phyloP scores from a whole-genome alignment of 2,888 invertebrate genomes.

The Cephus pulcher region DNA sequence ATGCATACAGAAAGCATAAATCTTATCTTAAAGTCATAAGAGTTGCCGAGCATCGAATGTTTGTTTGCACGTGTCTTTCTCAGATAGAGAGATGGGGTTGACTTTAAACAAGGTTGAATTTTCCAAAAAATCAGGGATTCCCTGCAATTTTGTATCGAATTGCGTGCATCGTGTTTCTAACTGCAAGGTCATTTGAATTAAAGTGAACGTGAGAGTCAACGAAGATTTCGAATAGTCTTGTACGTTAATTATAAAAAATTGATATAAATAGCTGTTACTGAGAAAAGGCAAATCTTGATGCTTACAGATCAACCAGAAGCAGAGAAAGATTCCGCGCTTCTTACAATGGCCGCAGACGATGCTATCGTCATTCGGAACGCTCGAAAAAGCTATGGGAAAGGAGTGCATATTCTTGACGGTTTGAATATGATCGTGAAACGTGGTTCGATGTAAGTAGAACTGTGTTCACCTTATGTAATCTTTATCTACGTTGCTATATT shows the following conservation, averaged over 20 bases:
- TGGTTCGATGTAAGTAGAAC: constrained; percentile 80
- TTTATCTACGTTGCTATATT: constrained; percentile 8
- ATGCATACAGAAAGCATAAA: background rate
- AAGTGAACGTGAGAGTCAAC: background rate
- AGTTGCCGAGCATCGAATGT: background rate
- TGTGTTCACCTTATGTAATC: constrained; percentile 3
- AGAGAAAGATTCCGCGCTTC: constrained; percentile 10
- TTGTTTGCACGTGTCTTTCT: background rate
- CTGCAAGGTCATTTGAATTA: background rate
- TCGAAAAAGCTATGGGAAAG: constrained; percentile 75
- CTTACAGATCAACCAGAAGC: constrained; percentile 25
- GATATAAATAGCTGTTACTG: background rate
- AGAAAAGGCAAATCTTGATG: background rate
- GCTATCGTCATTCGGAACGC: constrained; percentile 79
- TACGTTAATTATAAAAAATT: no score
- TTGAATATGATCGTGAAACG: constrained; percentile 80
- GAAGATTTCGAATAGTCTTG: no score
- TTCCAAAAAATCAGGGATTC: background rate
- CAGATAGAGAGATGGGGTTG: background rate
- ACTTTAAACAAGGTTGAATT: background rate
- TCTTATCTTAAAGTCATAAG: background rate
- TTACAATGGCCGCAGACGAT: constrained; percentile 52
- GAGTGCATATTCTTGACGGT: constrained; percentile 73
- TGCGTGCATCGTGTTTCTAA: background rate
- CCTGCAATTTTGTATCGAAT: background rate